These are phyloP conservation scores for Rotaria macrura DNA, from an alignment of 2,888 invertebrate genomes.

Conservation along the genomic window DNA sequence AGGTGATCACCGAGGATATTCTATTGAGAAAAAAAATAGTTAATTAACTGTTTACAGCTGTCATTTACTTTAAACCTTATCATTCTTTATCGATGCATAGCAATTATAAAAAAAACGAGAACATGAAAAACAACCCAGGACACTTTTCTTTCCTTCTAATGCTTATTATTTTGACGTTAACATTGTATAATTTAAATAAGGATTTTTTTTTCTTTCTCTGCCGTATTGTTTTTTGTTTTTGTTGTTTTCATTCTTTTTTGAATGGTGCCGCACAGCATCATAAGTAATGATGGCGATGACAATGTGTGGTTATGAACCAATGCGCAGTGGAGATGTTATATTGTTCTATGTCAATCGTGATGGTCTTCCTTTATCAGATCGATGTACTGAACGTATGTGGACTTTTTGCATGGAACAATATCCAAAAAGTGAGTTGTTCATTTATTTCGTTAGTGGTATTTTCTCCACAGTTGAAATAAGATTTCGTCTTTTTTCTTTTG, in stretches of 20 bases:
- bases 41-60: not conserved
- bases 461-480: too few species aligned
- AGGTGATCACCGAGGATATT: not conserved
- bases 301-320: not conserved
- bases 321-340: not conserved
- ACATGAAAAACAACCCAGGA: not conserved
- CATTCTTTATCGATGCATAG: not conserved
- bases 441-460: not conserved
- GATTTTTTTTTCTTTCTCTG: conserved; percentile 38
- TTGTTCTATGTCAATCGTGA: conserved; percentile 24
- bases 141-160: not conserved
- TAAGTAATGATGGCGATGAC: not conserved
- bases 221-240: conserved; percentile 35
- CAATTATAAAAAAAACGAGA: not conserved
- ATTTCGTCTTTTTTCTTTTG: too few species aligned
- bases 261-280: not conserved
- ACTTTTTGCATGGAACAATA: conserved; percentile 27
- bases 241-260: not conserved
- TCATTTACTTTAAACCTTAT: not conserved
- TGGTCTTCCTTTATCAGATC: conserved; percentile 26
- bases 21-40: not conserved
- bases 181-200: conserved; percentile 34
- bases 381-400: conserved; percentile 19
- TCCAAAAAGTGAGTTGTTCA: not conserved
- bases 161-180: conserved; percentile 36